These are phyloP conservation scores for Hylia prasina DNA, from an alignment of 2,113 vertebrate genomes.

Conservation along the genomic window DNA sequence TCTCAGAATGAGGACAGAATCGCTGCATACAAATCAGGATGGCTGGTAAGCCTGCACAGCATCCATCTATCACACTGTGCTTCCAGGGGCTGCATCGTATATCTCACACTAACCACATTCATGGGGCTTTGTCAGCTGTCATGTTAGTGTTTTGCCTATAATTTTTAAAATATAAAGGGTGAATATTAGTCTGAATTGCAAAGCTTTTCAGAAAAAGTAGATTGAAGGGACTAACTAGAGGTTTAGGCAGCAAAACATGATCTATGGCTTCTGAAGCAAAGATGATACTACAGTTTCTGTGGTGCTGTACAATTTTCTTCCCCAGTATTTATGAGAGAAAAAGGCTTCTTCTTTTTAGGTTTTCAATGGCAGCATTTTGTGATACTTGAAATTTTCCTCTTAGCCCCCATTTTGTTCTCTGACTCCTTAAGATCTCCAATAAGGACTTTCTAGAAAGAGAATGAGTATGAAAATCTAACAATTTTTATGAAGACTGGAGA, in stretches of 20 bases:
- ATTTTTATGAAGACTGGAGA: background rate
- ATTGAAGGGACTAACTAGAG: background rate
- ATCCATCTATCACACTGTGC: background rate
- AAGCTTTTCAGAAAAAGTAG: background rate
- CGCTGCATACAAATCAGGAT: constrained; percentile 28
- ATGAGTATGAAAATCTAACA: background rate
- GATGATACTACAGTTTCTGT: background rate
- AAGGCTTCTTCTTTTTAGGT: background rate
- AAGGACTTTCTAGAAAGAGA: background rate
- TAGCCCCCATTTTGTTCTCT: background rate
- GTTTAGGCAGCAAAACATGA: background rate
- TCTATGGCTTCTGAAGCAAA: background rate
- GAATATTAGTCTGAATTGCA: background rate
- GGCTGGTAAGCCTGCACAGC: background rate
- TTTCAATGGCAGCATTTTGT: background rate
- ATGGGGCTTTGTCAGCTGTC: background rate
- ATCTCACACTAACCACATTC: background rate
- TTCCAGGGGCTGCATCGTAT: background rate
- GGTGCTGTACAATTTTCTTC: background rate
- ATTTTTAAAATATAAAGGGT: background rate
- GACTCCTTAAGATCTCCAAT: background rate
- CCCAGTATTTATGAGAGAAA: background rate
- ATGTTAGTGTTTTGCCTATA: background rate
- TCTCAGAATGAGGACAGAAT: constrained; percentile 22
- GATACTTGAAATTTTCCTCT: background rate